phyloP scores from a whole-genome alignment of 1,140 invertebrate genomes.

The Solen grandis region DNA sequence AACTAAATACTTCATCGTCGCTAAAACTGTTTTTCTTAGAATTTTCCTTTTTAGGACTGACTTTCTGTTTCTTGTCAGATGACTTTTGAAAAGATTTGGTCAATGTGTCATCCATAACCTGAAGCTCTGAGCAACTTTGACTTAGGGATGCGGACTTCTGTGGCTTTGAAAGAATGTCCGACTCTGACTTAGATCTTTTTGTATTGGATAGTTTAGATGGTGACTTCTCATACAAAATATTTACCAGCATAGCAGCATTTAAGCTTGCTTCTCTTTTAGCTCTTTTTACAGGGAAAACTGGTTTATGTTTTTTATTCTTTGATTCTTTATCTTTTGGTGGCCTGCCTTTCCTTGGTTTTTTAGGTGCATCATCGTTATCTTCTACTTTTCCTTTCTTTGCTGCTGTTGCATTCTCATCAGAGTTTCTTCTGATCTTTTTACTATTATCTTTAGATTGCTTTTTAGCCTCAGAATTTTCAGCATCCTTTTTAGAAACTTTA shows the following conservation, averaged over 20 bases:
- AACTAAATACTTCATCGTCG: too few species aligned
- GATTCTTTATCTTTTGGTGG: background rate
- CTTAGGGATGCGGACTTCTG: background rate
- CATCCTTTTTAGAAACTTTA: background rate
- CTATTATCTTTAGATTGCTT: background rate
- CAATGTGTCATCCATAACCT: too few species aligned
- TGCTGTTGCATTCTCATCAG: background rate
- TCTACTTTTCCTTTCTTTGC: too few species aligned
- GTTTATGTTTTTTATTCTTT: constrained; percentile 26
- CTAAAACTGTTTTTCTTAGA: too few species aligned
- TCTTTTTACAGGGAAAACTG: constrained; percentile 30
- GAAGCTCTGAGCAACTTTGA: background rate
- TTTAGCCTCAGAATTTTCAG: background rate
- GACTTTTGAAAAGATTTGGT: too few species aligned
- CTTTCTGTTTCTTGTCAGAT: too few species aligned
- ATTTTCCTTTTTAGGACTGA: too few species aligned
- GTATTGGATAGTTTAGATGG: constrained; percentile 12
- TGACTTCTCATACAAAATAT: constrained; percentile 68
- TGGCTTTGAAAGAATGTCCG: constrained; percentile 7
- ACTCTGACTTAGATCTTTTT: constrained; percentile 54
- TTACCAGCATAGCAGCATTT: constrained; percentile 66
- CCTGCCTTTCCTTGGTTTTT: constrained; percentile 9
- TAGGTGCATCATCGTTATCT: background rate
- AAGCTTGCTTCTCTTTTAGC: constrained; percentile 70
- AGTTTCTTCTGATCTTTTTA: background rate